Percentiles rank a stretch among this genome's conserved stretches.
These are phyloP conservation scores for Cichladusa arquata DNA, from an alignment of 2,113 vertebrate species.

Conservation along the genomic window DNA sequence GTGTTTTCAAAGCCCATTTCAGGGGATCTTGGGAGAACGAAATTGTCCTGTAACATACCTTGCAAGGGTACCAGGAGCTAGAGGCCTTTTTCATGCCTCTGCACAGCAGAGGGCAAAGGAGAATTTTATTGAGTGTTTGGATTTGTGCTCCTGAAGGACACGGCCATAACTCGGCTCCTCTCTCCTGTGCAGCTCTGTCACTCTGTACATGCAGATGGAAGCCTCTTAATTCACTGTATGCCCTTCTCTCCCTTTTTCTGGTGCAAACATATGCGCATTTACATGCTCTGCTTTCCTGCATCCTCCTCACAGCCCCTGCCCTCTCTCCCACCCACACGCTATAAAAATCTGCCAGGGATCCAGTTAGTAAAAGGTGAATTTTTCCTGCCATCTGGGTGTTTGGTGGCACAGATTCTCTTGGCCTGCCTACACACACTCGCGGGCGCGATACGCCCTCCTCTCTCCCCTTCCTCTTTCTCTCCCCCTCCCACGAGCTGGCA, in stretches of 20 bases:
- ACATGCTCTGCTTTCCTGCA: conserved; percentile 24
- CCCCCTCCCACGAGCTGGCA: conserved; percentile 42
- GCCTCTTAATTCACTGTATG: neutral
- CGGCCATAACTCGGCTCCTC: neutral
- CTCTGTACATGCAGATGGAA: neutral
- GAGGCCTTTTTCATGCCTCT: neutral
- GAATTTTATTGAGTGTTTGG: neutral
- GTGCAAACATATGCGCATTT: conserved; percentile 18
- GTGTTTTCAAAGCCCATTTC: neutral
- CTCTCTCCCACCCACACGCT: conserved; percentile 12
- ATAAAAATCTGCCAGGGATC: conserved; percentile 31
- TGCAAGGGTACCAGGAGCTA: neutral
- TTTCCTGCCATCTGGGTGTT: conserved; percentile 64
- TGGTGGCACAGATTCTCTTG: conserved; percentile 50
- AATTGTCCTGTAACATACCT: neutral
- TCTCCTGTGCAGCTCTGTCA: neutral
- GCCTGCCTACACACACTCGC: conserved; percentile 45
- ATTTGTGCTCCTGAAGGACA: neutral
- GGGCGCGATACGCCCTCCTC: neutral
- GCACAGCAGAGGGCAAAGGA: neutral
- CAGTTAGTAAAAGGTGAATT: conserved; percentile 64
- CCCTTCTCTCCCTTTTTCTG: neutral
- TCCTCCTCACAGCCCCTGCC: conserved; percentile 17
- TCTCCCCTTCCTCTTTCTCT: conserved; percentile 42
- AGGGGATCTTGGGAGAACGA: neutral